Conservation (phyloP, 2,113 vertebrate species). For the Podocnemis expansa region DNA sequence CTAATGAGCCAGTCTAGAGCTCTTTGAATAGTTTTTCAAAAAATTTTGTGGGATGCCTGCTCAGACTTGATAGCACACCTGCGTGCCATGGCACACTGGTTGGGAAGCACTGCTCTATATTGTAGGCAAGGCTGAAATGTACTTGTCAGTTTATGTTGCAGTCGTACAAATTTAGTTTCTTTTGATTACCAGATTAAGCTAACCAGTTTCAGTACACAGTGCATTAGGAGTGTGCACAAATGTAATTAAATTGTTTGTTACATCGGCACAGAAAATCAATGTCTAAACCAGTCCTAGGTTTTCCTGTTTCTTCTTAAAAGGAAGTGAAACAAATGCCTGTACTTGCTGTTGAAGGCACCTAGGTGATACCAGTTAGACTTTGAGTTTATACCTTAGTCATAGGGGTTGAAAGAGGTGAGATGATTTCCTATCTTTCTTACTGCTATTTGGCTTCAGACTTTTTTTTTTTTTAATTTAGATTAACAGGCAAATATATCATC, state of each 20-base stretch:
- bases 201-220: slow-evolving; percentile 1
- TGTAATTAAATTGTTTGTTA: not conserved
- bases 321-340: not conserved
- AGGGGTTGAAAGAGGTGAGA: not conserved
- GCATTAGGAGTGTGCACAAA: not conserved
- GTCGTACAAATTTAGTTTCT: not conserved
- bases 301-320: not conserved
- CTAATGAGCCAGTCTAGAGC: no score
- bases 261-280: not conserved
- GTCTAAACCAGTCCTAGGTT: not conserved
- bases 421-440: not conserved
- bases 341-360: slow-evolving; percentile 16
- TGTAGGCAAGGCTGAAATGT: not conserved
- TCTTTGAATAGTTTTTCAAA: no score
- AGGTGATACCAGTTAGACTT: slow-evolving; percentile 34
- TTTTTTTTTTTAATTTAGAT: slow-evolving; percentile 21
- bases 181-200: not conserved
- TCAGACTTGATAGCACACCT: no score
- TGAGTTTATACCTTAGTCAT: slow-evolving; percentile 25
- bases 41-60: no score
- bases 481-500: not conserved
- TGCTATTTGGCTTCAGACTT: not conserved
- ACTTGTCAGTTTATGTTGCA: slow-evolving; percentile 6
- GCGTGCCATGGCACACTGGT: no score
- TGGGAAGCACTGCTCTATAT: no score